These are phyloP conservation scores for Prosopocoilus inquinatus DNA, from an alignment of 2,888 invertebrate genomes.

Conservation along the genomic window DNA sequence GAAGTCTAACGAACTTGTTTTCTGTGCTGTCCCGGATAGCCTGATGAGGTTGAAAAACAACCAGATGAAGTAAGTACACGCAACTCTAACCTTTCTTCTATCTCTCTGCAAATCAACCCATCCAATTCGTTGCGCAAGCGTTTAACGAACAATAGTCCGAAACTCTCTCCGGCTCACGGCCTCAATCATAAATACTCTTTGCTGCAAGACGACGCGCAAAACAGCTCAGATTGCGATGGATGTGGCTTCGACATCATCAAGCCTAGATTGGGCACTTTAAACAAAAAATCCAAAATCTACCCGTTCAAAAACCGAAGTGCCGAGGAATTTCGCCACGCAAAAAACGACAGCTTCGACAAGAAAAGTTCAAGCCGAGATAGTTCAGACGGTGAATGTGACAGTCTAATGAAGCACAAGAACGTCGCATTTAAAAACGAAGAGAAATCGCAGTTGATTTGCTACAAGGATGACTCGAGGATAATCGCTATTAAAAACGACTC, in stretches of 20 bases:
- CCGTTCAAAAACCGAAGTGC: conserved; percentile 40
- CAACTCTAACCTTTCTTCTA: conserved; percentile 31
- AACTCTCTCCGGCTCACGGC: conserved; percentile 17
- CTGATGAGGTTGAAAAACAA: conserved; percentile 47
- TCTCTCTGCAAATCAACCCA: conserved; percentile 34
- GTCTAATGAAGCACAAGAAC: conserved; percentile 33
- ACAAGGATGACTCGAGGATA: conserved; percentile 43
- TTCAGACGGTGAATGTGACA: conserved; percentile 43
- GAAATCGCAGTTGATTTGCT: conserved; percentile 46
- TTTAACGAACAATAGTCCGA: conserved; percentile 22
- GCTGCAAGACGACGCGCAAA: conserved; percentile 4
- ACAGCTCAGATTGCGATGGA: neutral
- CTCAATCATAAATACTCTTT: conserved; percentile 20
- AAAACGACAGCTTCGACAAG: conserved; percentile 24
- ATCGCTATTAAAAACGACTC: conserved; percentile 44
- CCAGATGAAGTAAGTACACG: conserved; percentile 50
- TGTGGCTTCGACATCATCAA: neutral
- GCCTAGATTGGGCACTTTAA: neutral
- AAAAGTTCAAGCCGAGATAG: conserved; percentile 42
- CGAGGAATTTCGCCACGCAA: conserved; percentile 37
- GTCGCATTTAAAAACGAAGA: conserved; percentile 43
- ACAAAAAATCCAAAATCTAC: conserved; percentile 22
- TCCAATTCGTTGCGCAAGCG: conserved; percentile 30
- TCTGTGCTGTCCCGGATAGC: conserved; percentile 30
- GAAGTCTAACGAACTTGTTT: conserved; percentile 18